Evolutionary conservation across 2,113 vertebrate genomes (phyloP).

Genomic region (Phalacrocorax pelagicus): DNA sequence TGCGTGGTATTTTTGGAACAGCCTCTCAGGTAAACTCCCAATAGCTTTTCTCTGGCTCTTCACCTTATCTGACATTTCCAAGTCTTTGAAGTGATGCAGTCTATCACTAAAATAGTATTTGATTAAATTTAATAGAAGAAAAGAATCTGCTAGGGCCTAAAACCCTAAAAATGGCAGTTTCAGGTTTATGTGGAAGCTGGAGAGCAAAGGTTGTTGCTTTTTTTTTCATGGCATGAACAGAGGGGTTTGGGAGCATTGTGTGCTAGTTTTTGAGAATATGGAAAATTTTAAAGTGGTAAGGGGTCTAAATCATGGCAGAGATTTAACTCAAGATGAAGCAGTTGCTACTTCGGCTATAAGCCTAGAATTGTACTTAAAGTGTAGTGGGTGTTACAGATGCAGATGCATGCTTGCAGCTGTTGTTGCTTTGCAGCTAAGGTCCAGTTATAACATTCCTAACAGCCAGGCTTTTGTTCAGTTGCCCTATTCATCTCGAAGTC

Average conservation of each 20-base stretch:
- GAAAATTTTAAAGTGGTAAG: background rate
- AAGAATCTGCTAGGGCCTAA: background rate
- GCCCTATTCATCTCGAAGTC: slow-evolving; percentile 33
- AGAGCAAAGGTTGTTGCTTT: background rate
- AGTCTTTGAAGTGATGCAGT: background rate
- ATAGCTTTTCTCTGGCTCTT: slow-evolving; percentile 16
- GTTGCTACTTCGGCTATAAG: background rate
- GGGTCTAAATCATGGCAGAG: background rate
- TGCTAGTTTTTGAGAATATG: background rate
- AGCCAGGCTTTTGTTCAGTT: background rate
- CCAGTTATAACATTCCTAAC: background rate
- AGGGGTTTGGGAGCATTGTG: background rate
- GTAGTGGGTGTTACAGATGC: background rate
- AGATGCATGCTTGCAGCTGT: slow-evolving; percentile 4
- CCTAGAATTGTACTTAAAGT: background rate
- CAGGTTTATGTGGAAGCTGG: background rate
- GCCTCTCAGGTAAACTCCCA: slow-evolving; percentile 51
- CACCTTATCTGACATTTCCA: slow-evolving; percentile 6
- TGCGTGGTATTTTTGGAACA: slow-evolving; percentile 43
- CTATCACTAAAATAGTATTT: background rate
- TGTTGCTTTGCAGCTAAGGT: background rate
- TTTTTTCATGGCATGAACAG: background rate
- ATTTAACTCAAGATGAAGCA: background rate
- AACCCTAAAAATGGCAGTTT: background rate
- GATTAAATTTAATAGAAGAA: background rate